Conservation (phyloP, 2,113 vertebrate genomes). For the Hypocryptadius cinnamomeus region DNA sequence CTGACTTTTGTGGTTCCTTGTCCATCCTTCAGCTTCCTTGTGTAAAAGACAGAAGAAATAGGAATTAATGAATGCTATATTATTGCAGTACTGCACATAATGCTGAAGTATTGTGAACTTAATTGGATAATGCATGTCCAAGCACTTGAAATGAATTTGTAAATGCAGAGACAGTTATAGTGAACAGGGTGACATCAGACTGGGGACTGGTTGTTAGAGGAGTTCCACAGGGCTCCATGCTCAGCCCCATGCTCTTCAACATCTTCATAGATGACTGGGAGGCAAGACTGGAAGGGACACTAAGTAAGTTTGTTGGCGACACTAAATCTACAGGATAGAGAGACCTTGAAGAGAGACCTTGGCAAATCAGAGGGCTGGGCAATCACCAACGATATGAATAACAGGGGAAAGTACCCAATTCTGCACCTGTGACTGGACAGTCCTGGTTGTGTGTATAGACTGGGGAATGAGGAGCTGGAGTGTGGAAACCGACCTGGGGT, state of each 20-base stretch:
- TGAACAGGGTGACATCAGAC: neutral
- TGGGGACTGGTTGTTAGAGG: too few species aligned
- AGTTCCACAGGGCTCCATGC: neutral
- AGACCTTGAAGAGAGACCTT: neutral
- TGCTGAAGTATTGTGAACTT: neutral
- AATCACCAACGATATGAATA: neutral
- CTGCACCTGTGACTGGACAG: neutral
- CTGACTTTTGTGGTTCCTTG: neutral
- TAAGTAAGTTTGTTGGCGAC: rapidly evolving
- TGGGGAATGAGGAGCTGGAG: neutral
- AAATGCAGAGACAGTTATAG: neutral
- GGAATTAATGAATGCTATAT: neutral
- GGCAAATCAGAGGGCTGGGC: neutral
- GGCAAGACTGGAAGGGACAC: neutral
- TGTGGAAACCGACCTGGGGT: neutral
- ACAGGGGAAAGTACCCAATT: neutral
- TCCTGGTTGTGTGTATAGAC: rapidly evolving
- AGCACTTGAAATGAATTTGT: neutral
- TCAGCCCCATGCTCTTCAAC: neutral
- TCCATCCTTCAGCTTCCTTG: neutral
- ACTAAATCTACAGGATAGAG: neutral
- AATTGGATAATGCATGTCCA: neutral
- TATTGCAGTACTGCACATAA: neutral
- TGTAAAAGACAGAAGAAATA: neutral
- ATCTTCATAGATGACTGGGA: neutral